Conservation (phyloP, 2,113 vertebrate genomes). For the Tinamus guttatus region DNA sequence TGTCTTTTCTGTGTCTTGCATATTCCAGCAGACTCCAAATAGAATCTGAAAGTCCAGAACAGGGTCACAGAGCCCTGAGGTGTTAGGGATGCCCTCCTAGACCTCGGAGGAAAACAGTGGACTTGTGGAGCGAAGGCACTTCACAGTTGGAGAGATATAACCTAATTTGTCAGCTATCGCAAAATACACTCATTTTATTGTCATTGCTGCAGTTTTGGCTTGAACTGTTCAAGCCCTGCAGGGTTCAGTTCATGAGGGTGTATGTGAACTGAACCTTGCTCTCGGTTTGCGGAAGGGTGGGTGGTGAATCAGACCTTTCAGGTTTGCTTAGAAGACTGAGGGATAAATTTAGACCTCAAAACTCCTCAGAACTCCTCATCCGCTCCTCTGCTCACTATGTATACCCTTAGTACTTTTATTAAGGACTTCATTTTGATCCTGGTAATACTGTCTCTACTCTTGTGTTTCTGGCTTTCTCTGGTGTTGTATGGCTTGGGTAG, state of each 20-base stretch:
- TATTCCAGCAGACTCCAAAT: conserved; percentile 33
- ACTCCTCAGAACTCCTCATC: conserved; percentile 18
- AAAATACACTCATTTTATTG: conserved; percentile 55
- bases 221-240: conserved; percentile 53
- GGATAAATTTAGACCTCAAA: conserved; percentile 56
- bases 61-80: conserved; percentile 18
- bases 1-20: neutral
- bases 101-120: neutral
- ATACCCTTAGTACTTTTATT: neutral
- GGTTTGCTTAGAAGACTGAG: conserved; percentile 46
- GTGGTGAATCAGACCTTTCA: conserved; percentile 62
- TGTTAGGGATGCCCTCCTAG: neutral
- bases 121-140: conserved; percentile 23
- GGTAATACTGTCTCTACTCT: neutral
- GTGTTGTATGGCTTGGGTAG: neutral
- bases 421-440: neutral
- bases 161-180: conserved; percentile 67
- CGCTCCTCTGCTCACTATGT: neutral
- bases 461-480: conserved; percentile 10
- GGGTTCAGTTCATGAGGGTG: conserved; percentile 47
- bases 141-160: conserved; percentile 36
- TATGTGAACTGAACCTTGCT: conserved; percentile 44
- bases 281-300: conserved; percentile 32
- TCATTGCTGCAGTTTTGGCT: conserved; percentile 59
- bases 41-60: conserved; percentile 45